A percentile compares a stretch with the other conserved stretches of the same genome.
Evolutionary conservation across 1,140 invertebrate species (phyloP).

Genomic region (Archegozetes longisetosus): DNA sequence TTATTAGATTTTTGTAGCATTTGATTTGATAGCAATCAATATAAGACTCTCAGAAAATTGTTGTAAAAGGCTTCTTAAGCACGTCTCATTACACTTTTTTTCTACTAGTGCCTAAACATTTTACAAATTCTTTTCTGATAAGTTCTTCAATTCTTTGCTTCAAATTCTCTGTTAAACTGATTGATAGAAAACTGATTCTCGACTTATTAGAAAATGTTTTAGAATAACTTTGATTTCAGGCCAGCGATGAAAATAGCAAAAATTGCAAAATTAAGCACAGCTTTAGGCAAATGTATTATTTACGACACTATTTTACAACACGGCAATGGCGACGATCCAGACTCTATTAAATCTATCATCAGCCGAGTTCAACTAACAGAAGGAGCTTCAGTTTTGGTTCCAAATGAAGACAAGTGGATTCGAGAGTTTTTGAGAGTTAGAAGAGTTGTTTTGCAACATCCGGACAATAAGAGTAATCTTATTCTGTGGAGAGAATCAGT

Average conservation of each 20-base stretch:
- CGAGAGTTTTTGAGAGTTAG: background rate
- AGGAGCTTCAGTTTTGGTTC: background rate
- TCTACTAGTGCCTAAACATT: too few species aligned
- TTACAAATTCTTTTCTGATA: too few species aligned
- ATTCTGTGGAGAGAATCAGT: background rate
- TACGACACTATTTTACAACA: constrained; percentile 13
- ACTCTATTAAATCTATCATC: constrained; percentile 1
- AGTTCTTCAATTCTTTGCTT: too few species aligned
- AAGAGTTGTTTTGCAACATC: background rate
- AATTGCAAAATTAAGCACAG: background rate
- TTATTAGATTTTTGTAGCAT: background rate
- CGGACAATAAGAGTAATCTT: background rate
- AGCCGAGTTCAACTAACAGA: background rate
- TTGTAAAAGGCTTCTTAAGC: too few species aligned
- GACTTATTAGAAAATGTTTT: too few species aligned
- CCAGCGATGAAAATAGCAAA: constrained; percentile 2
- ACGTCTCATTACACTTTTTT: too few species aligned
- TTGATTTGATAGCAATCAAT: background rate
- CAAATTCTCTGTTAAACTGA: too few species aligned
- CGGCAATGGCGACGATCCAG: constrained; percentile 7
- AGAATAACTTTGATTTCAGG: background rate
- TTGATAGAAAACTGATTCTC: too few species aligned
- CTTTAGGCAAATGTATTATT: constrained; percentile 3
- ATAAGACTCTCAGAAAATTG: background rate
- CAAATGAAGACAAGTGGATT: constrained; percentile 7